These are phyloP conservation scores for Chiroxiphia lanceolata DNA, from an alignment of 2,797 vertebrate genomes.

Conservation along the genomic window DNA sequence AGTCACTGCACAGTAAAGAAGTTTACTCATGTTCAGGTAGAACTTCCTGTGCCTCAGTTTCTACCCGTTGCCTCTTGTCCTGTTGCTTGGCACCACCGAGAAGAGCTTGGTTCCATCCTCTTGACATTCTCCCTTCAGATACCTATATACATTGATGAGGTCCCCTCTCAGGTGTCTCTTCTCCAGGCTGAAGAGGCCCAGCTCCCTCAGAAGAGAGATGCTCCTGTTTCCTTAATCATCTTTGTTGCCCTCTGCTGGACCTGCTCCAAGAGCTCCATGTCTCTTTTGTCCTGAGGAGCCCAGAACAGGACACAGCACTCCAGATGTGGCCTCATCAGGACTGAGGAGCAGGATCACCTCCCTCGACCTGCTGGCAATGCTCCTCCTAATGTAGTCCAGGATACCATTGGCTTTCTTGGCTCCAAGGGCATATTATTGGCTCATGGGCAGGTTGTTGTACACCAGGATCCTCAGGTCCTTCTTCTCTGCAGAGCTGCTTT, in stretches of 20 bases:
- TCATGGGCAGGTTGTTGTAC: neutral
- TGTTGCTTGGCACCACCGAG: neutral
- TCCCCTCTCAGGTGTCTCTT: neutral
- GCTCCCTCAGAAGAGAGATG: neutral
- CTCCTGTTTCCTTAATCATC: neutral
- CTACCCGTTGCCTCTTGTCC: fast-evolving
- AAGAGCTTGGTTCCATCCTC: neutral
- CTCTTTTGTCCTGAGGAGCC: neutral
- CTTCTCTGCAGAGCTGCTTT: neutral
- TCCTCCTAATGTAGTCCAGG: neutral
- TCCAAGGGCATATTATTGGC: neutral
- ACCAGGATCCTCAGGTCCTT: neutral
- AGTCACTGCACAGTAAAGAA: neutral
- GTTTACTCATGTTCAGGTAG: neutral
- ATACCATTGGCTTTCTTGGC: neutral
- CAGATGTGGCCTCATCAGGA: neutral
- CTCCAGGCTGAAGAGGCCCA: neutral
- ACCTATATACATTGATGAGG: neutral
- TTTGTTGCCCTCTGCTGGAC: too few species aligned
- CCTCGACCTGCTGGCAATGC: neutral
- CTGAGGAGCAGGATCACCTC: neutral
- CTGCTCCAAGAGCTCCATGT: neutral
- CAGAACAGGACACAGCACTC: neutral
- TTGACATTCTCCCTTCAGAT: neutral
- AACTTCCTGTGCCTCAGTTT: neutral